Percentiles rank a stretch among this genome's conserved stretches.
Conservation (phyloP, 1,140 invertebrate genomes). For the Galleria mellonella region DNA sequence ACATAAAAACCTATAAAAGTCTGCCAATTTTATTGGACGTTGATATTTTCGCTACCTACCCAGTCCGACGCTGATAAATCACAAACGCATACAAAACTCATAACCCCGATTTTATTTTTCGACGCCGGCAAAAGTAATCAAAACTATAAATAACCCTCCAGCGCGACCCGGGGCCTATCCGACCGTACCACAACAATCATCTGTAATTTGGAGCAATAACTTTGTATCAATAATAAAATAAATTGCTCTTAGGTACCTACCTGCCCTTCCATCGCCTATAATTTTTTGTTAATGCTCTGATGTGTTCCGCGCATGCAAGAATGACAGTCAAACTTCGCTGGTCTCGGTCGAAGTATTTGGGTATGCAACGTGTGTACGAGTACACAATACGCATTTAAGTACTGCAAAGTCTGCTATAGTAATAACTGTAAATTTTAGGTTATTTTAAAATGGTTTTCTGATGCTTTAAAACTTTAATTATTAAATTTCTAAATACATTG, state of each 20-base stretch:
- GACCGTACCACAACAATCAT: conserved; percentile 42
- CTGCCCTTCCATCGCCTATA: conserved; percentile 28
- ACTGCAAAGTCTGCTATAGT: too few relatives aligned
- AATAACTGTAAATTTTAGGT: too few relatives aligned
- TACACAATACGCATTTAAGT: too few relatives aligned
- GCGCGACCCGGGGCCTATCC: conserved; percentile 14
- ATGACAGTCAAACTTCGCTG: not conserved
- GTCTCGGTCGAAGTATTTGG: not conserved
- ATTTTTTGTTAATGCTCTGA: conserved; percentile 19
- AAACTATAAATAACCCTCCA: conserved; percentile 39
- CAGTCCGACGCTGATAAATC: too few relatives aligned
- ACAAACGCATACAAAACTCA: not conserved
- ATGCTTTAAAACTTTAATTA: too few relatives aligned
- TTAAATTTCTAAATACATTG: too few relatives aligned
- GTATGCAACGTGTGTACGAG: too few relatives aligned
- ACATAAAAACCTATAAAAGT: too few relatives aligned
- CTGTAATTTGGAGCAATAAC: conserved; percentile 64
- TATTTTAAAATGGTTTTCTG: too few relatives aligned
- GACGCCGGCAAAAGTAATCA: conserved; percentile 20
- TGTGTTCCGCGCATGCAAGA: conserved; percentile 5
- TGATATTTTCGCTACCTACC: too few relatives aligned
- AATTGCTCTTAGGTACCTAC: conserved; percentile 35
- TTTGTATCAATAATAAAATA: conserved; percentile 65
- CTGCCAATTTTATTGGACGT: too few relatives aligned
- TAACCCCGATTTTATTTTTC: not conserved